Conservation (phyloP, 1,140 invertebrate species). For the Atta texana region DNA sequence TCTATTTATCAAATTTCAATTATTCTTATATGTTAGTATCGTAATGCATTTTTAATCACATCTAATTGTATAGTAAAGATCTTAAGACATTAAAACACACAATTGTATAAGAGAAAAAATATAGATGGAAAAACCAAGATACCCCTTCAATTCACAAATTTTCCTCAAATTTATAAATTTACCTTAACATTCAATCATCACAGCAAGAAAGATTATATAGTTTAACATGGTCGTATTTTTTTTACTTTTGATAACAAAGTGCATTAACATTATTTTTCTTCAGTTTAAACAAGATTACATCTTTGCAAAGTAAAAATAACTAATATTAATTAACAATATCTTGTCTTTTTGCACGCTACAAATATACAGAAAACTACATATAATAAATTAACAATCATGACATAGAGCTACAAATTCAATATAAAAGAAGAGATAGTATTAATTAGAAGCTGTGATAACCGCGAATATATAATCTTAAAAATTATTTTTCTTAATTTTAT, state of each 20-base stretch:
- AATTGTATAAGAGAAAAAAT: background rate
- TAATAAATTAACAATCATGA: conserved; percentile 19
- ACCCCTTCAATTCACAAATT: background rate
- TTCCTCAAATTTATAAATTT: background rate
- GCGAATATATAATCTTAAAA: background rate
- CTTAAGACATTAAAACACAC: too few relatives aligned
- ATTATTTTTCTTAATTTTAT: background rate
- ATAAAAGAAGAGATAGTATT: background rate
- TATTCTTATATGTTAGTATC: background rate
- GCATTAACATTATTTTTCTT: conserved; percentile 4
- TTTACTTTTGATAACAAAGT: background rate
- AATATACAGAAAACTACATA: background rate
- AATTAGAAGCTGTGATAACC: background rate
- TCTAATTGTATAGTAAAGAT: background rate
- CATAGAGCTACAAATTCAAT: background rate
- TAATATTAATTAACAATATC: background rate
- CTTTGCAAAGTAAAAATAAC: background rate
- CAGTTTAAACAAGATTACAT: conserved; percentile 14
- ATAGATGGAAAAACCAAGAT: background rate
- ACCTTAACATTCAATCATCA: background rate
- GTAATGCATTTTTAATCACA: background rate
- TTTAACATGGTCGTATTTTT: background rate
- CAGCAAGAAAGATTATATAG: background rate
- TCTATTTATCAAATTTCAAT: background rate
- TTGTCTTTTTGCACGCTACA: background rate